Evolutionary conservation across 2,797 vertebrate genomes (phyloP), one percentile per base, ranked within the genome.

Genomic region (Lerista edwardsae): DNA sequence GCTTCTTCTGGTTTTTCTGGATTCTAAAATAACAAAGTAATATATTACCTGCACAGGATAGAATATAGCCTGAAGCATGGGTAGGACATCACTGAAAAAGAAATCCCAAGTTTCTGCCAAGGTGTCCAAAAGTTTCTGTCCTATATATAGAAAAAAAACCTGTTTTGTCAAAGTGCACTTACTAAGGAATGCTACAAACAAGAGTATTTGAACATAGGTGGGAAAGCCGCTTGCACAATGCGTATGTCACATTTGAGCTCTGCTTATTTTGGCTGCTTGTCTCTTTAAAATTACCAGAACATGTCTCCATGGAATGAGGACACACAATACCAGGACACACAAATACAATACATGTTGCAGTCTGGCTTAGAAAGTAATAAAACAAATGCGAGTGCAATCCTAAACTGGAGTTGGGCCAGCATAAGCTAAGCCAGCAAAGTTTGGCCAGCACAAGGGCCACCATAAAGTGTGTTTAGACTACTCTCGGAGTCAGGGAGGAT

Each of bases 51-150:
- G 96, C 44, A 99, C 98, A 0, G 98, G 98, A 92, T 99, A 98
- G 96, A 99, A 99, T 93, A 99, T 98, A 90, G 98, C 98, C 95
- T 99, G 98, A 80, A 99, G 97, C 91, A 97, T 99, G 34, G 98
- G 98, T 69, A 99, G 96, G 92, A 99, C 97, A 80, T 99, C 98
- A 47, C 98, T 97, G 95, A 99, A 99, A 94, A 99, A 99, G 94
- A 99, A 99, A 93, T 99, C 98, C 98, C 98, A 99, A 1, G 98
- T 99, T 95, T 99, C 98, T 3, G 98, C 98, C 96, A 99, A 96
- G 1, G 98, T 98, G 96, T 99, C 98, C 41, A 99, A 96, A 68
- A 99, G 96, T 96, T 99, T 99, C 96, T 99, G 98, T 92, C 98
- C 98, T 99, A 94, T 55, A 90, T 94, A 90, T 89, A 88, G 19